phyloP scores from a whole-genome alignment of 2,888 invertebrate genomes.

The Merodon equestris region DNA sequence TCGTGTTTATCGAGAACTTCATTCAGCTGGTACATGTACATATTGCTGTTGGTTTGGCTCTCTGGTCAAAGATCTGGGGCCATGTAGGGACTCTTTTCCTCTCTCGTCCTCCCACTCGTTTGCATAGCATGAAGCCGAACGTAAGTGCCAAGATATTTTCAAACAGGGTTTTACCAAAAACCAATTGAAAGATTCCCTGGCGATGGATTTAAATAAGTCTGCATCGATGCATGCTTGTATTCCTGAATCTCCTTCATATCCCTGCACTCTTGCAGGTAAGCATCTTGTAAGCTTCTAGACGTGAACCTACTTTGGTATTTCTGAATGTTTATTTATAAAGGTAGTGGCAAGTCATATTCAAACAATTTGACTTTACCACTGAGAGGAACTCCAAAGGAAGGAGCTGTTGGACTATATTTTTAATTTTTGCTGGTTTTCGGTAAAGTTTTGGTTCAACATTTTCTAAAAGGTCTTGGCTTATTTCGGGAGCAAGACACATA shows the following conservation, averaged over 20 bases:
- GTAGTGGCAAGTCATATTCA: no score
- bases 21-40: conserved; percentile 22
- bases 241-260: neutral
- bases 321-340: no score
- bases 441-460: no score
- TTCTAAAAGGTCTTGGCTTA: no score
- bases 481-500: no score
- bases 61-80: conserved; percentile 28
- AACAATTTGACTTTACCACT: no score
- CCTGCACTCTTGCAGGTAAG: neutral
- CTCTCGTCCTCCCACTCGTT: neutral
- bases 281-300: no score
- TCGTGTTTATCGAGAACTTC: conserved; percentile 53
- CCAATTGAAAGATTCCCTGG: conserved; percentile 29
- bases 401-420: no score
- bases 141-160: conserved; percentile 29
- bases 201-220: conserved; percentile 8
- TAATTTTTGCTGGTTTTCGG: no score
- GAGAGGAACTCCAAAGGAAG: no score
- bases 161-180: conserved; percentile 16
- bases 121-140: conserved; percentile 22
- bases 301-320: no score
- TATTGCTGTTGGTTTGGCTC: no score
- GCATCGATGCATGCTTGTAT: neutral
- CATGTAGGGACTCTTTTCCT: conserved; percentile 1